Evolutionary conservation across 2,888 invertebrate genomes (phyloP).

Genomic region (Lacanobia wlatinum): DNA sequence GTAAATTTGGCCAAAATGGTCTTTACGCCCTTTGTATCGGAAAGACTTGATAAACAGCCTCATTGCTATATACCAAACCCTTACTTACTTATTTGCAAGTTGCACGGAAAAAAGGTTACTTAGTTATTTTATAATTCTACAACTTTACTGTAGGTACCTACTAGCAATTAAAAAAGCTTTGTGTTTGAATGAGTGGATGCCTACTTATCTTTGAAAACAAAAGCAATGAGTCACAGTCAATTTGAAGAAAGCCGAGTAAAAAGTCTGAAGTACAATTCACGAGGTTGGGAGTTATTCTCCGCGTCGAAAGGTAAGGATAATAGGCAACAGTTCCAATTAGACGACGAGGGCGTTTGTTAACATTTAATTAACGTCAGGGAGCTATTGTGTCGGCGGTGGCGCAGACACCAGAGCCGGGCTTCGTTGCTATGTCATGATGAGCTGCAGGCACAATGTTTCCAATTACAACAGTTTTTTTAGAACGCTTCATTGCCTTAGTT

Average conservation of each 20-base stretch:
- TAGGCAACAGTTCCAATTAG: conserved; percentile 91
- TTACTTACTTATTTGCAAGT: no score
- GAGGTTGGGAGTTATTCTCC: conserved; percentile 85
- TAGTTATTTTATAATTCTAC: conserved; percentile 4
- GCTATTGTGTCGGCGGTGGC: conserved; percentile 86
- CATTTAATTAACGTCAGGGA: conserved; percentile 90
- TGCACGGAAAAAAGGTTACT: no score
- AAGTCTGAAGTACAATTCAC: conserved; percentile 84
- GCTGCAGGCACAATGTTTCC: conserved; percentile 82
- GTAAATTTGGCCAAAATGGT: no score
- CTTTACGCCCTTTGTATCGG: no score
- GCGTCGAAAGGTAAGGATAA: conserved; percentile 89
- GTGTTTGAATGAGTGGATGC: conserved; percentile 51
- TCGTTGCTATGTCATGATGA: conserved; percentile 72
- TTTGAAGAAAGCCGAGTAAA: conserved; percentile 80
- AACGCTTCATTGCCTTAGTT: conserved; percentile 42
- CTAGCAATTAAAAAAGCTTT: conserved; percentile 56
- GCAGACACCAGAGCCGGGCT: conserved; percentile 80
- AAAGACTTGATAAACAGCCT: no score
- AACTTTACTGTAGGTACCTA: conserved; percentile 2
- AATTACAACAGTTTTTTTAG: conserved; percentile 78
- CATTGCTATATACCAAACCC: no score
- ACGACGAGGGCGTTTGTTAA: conserved; percentile 90
- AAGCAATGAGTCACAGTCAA: conserved; percentile 74
- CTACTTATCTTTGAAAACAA: conserved; percentile 70